Base-by-base conservation (phyloP, 2,888 invertebrate genomes). In the Liopterus haemorrhoidalis region DNA sequence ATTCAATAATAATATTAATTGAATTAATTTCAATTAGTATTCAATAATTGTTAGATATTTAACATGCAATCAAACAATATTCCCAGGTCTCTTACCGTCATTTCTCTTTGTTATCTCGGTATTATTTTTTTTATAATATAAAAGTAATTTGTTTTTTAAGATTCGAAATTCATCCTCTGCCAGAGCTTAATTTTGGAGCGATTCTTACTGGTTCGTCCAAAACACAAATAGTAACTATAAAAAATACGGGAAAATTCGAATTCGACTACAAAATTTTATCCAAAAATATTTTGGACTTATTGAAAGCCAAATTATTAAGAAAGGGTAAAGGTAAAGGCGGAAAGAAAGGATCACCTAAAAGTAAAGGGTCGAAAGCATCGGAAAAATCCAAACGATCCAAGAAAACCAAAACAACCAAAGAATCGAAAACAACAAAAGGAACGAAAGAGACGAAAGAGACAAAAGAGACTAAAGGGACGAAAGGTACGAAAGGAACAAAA, bases 231-330 rank as follows among this genome's bases (percentile, higher is more conserved):
- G 69, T 81, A 0, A 70, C 72, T 41, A 59, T 81, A 16, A 74
- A 72, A 52, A 81, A 81, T 57, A 74, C 65, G 1, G 81, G 81
- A 49, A 71, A 71, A 59, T 79, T 78, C 57, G 70, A 75, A 1
- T 71, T 67, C 45, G 54, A 52, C 19, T 68, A 62, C 43, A 51
- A 49, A 2, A 54, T 66, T 11, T 18, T 58, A 2, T 53, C 51
- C 39, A 50, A 42, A 33, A 48, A 50, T 46, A 28, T 52, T 18
- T 19, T 49, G 24, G 54, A 52, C 6, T 43, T 20, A 22, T 14
- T 46, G 5, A 35, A 25, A 21, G 25, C 21, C 11, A 19, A 25
- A 8, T 33, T 12, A 24, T 25, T 11, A 5, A 40, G 16, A 50
- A 40, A 41, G 32, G 25, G 16, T 27, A 22, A 46, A 40, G 15